A percentile compares a stretch with the other conserved stretches of the same genome.
These are phyloP conservation scores for Ommatoiulus sabulosus DNA, from an alignment of 2,888 invertebrate genomes.

Conservation along the genomic window DNA sequence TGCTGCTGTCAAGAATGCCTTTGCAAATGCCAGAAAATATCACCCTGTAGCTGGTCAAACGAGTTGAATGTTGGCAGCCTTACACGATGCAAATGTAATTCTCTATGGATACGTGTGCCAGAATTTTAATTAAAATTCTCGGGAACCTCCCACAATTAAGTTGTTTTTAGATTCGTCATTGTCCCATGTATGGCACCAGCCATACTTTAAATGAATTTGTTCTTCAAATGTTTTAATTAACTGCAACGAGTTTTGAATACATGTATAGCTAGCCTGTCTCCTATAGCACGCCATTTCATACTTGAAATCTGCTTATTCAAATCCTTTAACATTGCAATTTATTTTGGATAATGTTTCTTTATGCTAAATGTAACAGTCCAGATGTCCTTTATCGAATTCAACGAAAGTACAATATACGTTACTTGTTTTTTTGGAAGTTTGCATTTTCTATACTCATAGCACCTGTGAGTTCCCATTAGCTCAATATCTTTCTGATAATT, in stretches of 20 bases:
- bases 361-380: too few species aligned
- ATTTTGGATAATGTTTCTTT: too few species aligned
- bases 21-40: not conserved
- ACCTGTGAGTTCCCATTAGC: too few species aligned
- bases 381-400: too few species aligned
- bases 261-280: not conserved
- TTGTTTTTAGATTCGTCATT: conserved; percentile 39
- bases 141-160: conserved; percentile 24
- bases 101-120: not conserved
- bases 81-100: conserved; percentile 4
- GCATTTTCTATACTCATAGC: too few species aligned
- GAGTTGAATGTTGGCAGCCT: not conserved
- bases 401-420: too few species aligned
- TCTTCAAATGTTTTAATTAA: conserved; percentile 8
- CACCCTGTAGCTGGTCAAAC: conserved; percentile 42
- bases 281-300: not conserved
- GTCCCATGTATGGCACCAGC: not conserved
- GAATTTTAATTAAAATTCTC: conserved; percentile 31
- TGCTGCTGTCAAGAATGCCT: not conserved
- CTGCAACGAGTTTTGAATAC: not conserved
- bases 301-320: not conserved
- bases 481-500: too few species aligned
- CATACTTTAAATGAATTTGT: conserved; percentile 9
- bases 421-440: too few species aligned
- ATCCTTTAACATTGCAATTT: not conserved